Evolutionary conservation across 2,888 invertebrate species (phyloP).

Genomic region (Ichneumoninae sp.): DNA sequence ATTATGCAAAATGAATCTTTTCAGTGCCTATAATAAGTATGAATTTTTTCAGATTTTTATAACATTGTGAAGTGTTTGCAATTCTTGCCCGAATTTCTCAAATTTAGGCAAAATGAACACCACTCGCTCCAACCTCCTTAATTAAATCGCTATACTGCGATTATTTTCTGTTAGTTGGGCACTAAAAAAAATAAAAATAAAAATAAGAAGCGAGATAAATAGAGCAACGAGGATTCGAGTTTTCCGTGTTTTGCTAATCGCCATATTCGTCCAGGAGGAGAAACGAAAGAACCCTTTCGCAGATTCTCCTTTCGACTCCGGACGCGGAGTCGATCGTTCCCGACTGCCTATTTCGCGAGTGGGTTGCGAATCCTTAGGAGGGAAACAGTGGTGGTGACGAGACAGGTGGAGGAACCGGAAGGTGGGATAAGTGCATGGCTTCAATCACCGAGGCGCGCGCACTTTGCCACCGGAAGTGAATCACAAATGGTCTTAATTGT

Average conservation of each 20-base stretch:
- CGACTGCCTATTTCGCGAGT: conserved; percentile 46
- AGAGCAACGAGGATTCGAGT: conserved; percentile 6
- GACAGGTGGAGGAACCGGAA: conserved; percentile 5
- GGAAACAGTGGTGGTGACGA: background rate
- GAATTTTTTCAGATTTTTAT: too few relatives aligned
- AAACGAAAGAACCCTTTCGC: background rate
- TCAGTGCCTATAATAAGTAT: too few relatives aligned
- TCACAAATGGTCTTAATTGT: conserved; percentile 48
- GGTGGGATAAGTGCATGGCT: conserved; percentile 23
- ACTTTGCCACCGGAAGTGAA: conserved; percentile 35
- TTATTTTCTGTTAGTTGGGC: background rate
- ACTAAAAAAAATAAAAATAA: background rate
- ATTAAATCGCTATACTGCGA: too few relatives aligned
- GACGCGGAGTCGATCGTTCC: conserved; percentile 49
- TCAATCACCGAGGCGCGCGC: conserved; percentile 23
- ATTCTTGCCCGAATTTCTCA: too few relatives aligned
- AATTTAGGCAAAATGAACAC: too few relatives aligned
- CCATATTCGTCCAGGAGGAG: conserved; percentile 4
- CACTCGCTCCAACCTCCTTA: too few relatives aligned
- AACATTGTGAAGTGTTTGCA: too few relatives aligned
- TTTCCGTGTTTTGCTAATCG: conserved; percentile 24
- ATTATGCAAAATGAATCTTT: too few relatives aligned
- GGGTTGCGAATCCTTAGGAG: conserved; percentile 58
- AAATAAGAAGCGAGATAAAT: background rate
- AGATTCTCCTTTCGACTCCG: conserved; percentile 29